Base-by-base conservation (phyloP, 2,113 vertebrate species). In the Hymenochirus boettgeri region DNA sequence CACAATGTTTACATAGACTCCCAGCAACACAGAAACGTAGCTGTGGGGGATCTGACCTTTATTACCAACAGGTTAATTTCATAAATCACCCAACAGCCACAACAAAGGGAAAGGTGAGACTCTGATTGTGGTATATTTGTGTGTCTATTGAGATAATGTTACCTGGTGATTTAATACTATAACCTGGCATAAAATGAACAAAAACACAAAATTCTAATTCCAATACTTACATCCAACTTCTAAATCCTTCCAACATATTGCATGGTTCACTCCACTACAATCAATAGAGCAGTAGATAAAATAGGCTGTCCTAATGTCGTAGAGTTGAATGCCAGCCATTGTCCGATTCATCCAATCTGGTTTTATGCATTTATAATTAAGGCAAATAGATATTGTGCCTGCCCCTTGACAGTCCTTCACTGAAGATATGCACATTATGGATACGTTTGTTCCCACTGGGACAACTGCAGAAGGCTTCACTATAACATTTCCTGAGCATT, bases 181-280 rank as follows among this genome's bases (percentile, higher is more conserved):
- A 31, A 31, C 29, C 5, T 5, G 5, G 29, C 10, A 10, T 5
- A 31, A 5, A 31, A 10, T 31, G 29, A 31, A 10, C 29, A 31
- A 5, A 31, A 31, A 6, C 10, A 31, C 10, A 42, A 6, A n/a
- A n/a, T 12, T 3, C 15, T 42, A n/a, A 42, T 3, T 5, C 29
- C 5, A 31, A 82, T 25, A 85, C 88, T 89, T 81, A 89, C 88
- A 78, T 67, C 86, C 86, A 0, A 85, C 78, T n/a, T 17, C 60
- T 27, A 90, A 1, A 3, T 77, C 23, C 5, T 75, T 21, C 42
- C 83, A 84, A 0, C 85, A 84, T 56, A 88, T 74, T 21, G 82
- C 2, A 6, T 7, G 1, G 1, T 0, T 0, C 0, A 0, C 0
- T 23, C 12, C 0, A 1, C 61, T 18, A 1, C 85, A 87, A 1